phyloP scores from a whole-genome alignment of 2,113 vertebrate genomes.

The Phaethon lepturus region DNA sequence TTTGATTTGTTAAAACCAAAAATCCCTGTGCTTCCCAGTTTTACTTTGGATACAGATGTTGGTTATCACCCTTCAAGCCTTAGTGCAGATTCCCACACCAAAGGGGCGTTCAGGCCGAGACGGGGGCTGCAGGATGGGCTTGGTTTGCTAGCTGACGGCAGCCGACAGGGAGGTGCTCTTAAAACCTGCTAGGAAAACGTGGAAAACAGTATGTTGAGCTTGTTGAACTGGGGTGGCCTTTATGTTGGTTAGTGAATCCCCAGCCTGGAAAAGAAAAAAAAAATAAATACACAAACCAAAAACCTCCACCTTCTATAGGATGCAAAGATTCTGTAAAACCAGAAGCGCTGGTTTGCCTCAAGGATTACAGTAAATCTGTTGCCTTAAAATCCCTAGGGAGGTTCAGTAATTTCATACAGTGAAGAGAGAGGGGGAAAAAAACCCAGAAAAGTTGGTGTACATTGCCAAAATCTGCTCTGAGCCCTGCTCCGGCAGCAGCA shows the following conservation, averaged over 20 bases:
- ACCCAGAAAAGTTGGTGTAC: too few relatives aligned
- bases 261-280: background rate
- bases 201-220: accelerated
- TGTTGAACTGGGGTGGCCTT: background rate
- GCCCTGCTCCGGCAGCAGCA: background rate
- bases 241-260: background rate
- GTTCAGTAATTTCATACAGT: background rate
- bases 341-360: background rate
- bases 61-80: background rate
- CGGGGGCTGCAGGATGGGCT: background rate
- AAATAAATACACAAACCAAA: background rate
- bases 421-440: background rate
- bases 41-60: background rate
- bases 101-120: background rate
- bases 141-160: background rate
- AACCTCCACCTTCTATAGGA: background rate
- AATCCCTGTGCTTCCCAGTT: background rate
- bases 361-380: background rate
- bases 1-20: background rate
- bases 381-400: background rate
- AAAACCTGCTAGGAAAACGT: background rate
- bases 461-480: background rate
- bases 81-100: background rate
- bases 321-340: background rate
- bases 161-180: background rate